Conservation (phyloP, 2,797 vertebrate genomes). For the Amniataba percoides region DNA sequence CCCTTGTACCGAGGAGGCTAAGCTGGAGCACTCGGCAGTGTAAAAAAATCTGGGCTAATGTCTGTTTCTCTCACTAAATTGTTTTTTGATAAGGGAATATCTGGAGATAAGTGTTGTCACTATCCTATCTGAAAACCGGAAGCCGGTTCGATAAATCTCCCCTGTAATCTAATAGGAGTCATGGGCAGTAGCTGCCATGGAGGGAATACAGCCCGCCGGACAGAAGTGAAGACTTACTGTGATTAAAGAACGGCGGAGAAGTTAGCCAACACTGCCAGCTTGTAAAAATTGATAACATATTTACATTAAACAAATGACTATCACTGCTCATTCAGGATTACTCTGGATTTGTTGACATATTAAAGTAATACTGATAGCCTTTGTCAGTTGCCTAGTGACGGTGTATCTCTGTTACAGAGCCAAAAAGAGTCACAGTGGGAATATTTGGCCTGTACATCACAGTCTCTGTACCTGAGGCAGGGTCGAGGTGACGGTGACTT, state of each 20-base stretch:
- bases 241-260: constrained; percentile 41
- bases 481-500: background rate
- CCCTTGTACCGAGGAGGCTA: constrained; percentile 78
- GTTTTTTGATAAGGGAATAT: constrained; percentile 85
- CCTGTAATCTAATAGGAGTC: constrained; percentile 71
- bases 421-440: constrained; percentile 30
- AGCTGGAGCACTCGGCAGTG: constrained; percentile 61
- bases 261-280: constrained; percentile 36
- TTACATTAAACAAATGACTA: constrained; percentile 77
- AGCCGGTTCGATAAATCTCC: constrained; percentile 78
- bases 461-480: background rate
- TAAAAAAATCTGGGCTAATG: constrained; percentile 76
- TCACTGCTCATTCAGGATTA: constrained; percentile 68
- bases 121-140: constrained; percentile 79
- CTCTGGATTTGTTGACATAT: constrained; percentile 79
- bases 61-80: constrained; percentile 80
- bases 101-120: constrained; percentile 82
- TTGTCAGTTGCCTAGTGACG: constrained; percentile 58
- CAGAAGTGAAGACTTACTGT: constrained; percentile 12
- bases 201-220: background rate
- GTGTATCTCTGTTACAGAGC: constrained; percentile 32
- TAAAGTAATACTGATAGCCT: constrained; percentile 78
- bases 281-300: constrained; percentile 71
- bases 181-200: constrained; percentile 53
- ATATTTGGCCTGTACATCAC: background rate